phyloP scores from a whole-genome alignment of 1,140 invertebrate genomes.

The Zaprionus ornatus region DNA sequence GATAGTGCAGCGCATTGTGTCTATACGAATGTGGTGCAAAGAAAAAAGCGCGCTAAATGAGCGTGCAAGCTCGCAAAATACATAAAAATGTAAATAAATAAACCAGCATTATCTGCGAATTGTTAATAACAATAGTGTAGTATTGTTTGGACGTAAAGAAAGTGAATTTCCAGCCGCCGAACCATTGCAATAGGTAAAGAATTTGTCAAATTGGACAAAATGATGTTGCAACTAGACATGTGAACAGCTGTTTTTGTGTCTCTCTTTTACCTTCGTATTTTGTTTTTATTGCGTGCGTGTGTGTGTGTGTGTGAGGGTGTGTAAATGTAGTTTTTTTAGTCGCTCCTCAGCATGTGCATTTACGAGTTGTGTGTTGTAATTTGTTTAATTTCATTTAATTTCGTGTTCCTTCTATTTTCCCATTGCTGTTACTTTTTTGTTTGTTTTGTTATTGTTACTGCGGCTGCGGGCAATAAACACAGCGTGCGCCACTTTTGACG shows the following conservation, averaged over 20 bases:
- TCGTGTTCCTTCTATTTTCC: not conserved
- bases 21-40: constrained; percentile 55
- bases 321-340: constrained; percentile 6
- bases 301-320: constrained; percentile 18
- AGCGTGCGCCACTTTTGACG: constrained; percentile 24
- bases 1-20: constrained; percentile 25
- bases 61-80: constrained; percentile 44
- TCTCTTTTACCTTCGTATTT: constrained; percentile 40
- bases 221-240: constrained; percentile 29
- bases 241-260: constrained; percentile 65
- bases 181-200: not conserved
- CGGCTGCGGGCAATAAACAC: constrained; percentile 8
- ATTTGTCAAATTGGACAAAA: constrained; percentile 27
- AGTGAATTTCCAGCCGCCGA: constrained; percentile 22
- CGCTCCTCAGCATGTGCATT: constrained; percentile 8
- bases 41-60: constrained; percentile 57
- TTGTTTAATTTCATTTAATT: constrained; percentile 42
- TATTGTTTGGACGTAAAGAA: constrained; percentile 14
- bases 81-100: constrained; percentile 68
- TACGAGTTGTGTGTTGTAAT: constrained; percentile 32
- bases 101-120: constrained; percentile 26
- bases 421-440: constrained; percentile 18
- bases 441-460: constrained; percentile 20
- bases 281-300: constrained; percentile 33
- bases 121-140: constrained; percentile 29